These are phyloP conservation scores for Bovichtus diacanthus DNA, from an alignment of 2,797 vertebrate genomes.

Conservation along the genomic window DNA sequence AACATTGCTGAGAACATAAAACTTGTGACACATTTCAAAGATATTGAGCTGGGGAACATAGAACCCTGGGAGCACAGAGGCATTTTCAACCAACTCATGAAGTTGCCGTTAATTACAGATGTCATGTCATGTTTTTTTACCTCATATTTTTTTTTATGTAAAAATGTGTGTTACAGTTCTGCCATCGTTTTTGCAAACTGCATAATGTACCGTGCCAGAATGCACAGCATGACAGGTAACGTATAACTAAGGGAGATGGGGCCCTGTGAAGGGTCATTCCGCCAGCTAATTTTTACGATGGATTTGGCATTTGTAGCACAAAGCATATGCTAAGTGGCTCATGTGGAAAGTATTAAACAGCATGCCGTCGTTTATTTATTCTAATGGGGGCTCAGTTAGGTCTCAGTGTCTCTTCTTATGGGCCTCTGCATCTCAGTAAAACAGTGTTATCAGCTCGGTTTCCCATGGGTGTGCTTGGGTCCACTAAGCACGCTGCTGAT, in stretches of 20 bases:
- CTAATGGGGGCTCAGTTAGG: conserved; percentile 19
- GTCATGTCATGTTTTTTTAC: too few species aligned
- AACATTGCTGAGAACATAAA: too few species aligned
- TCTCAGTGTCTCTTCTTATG: conserved; percentile 16
- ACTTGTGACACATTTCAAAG: too few species aligned
- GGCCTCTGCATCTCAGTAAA: conserved; percentile 16
- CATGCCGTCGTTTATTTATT: conserved; percentile 18
- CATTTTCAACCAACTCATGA: too few species aligned
- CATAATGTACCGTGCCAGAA: neutral
- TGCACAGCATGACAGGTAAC: neutral
- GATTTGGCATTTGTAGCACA: neutral
- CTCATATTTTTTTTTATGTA: too few species aligned
- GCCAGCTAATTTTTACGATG: neutral
- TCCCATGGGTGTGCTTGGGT: conserved; percentile 42
- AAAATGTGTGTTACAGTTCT: neutral
- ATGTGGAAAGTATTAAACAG: neutral
- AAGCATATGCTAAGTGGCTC: neutral
- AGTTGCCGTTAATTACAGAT: too few species aligned
- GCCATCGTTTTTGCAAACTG: neutral
- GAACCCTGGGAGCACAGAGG: too few species aligned
- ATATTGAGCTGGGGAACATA: too few species aligned
- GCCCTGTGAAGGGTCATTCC: neutral
- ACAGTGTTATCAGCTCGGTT: conserved; percentile 28
- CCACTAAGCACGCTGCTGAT: conserved; percentile 51
- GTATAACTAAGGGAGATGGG: neutral